These are phyloP conservation scores for Ligdia adustata DNA, from an alignment of 2,888 invertebrate species.

Conservation along the genomic window DNA sequence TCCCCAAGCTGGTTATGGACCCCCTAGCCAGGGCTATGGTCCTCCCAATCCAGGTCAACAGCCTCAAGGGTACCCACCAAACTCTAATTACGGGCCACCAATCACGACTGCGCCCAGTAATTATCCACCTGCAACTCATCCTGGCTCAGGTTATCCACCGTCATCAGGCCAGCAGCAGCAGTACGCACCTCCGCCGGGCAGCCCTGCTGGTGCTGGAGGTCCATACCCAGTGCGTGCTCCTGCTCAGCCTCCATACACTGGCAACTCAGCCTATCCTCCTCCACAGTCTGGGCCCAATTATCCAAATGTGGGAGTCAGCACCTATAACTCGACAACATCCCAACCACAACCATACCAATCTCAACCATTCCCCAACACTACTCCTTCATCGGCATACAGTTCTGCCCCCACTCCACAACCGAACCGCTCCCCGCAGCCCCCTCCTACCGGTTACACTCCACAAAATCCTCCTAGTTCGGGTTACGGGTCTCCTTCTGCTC, in stretches of 20 bases:
- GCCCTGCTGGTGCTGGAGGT: conserved; percentile 68
- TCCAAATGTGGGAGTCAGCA: conserved; percentile 76
- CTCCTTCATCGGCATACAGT: conserved; percentile 81
- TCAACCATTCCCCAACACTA: conserved; percentile 77
- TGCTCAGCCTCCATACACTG: conserved; percentile 72
- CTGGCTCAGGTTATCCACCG: conserved; percentile 75
- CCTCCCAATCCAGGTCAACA: conserved; percentile 85
- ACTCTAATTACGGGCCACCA: conserved; percentile 85
- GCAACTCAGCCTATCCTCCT: conserved; percentile 76
- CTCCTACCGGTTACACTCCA: conserved; percentile 79
- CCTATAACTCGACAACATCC: conserved; percentile 75
- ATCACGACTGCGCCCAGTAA: conserved; percentile 84
- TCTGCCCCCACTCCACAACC: conserved; percentile 80
- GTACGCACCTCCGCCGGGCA: conserved; percentile 78
- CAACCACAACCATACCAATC: conserved; percentile 79
- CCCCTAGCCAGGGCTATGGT: conserved; percentile 86
- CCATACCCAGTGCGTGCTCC: conserved; percentile 75
- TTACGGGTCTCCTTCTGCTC: conserved; percentile 86
- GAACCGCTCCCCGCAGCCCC: conserved; percentile 83
- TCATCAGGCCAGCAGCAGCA: conserved; percentile 76
- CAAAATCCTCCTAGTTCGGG: conserved; percentile 84
- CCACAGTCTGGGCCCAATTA: conserved; percentile 72
- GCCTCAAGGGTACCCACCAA: conserved; percentile 87
- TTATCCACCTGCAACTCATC: conserved; percentile 81
- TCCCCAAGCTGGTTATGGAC: conserved; percentile 87